Evolutionary conservation across 1,140 invertebrate species (phyloP).

Genomic region (Heliconius himera): DNA sequence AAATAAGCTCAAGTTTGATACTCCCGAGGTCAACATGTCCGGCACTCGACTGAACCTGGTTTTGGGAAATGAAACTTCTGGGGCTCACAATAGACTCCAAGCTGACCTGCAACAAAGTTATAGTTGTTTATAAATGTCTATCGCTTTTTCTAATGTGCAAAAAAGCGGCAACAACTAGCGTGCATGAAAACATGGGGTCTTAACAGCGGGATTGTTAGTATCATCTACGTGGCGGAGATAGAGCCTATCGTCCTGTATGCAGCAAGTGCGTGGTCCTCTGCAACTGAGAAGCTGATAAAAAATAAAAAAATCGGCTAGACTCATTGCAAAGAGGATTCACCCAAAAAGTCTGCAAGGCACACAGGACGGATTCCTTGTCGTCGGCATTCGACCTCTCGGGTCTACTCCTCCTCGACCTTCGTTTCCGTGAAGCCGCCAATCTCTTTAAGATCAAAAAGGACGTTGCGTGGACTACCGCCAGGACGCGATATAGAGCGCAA

Average conservation of each 20-base stretch:
- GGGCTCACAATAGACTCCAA: constrained; percentile 5
- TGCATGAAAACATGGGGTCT: neutral
- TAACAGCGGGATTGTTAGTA: neutral
- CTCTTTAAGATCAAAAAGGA: neutral
- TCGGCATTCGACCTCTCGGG: neutral
- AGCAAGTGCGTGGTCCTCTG: constrained; percentile 1
- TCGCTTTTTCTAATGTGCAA: too few species aligned
- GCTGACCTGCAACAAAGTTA: neutral
- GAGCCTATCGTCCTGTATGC: constrained; percentile 22
- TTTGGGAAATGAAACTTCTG: constrained; percentile 5
- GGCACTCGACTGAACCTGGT: neutral
- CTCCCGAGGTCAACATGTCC: neutral
- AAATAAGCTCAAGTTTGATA: neutral
- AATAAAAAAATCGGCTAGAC: neutral
- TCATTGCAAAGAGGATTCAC: constrained; percentile 5
- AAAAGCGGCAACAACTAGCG: neutral
- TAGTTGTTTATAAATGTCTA: neutral
- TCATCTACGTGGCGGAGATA: neutral
- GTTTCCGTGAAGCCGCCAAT: neutral
- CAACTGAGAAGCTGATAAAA: neutral
- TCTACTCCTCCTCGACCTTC: neutral
- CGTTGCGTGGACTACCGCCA: neutral
- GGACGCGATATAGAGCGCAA: constrained; percentile 6
- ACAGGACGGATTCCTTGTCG: constrained; percentile 15
- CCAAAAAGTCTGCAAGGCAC: constrained; percentile 15